phyloP scores from a whole-genome alignment of 2,888 invertebrate genomes.

The Chrysina gloriosa region DNA sequence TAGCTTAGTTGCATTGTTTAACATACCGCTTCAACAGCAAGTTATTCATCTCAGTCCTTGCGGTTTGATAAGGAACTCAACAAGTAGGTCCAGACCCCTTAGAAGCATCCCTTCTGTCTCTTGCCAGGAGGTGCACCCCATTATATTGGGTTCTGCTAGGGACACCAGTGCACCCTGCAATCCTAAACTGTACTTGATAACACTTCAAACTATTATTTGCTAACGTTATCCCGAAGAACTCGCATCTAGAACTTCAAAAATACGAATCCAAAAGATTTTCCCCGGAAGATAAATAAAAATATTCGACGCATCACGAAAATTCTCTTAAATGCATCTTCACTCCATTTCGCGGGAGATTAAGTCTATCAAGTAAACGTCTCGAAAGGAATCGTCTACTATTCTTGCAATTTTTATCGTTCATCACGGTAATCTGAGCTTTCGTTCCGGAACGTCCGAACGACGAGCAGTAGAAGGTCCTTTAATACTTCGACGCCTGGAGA shows the following conservation, averaged over 20 bases:
- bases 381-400: slow-evolving; percentile 6
- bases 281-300: not conserved
- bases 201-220: too few species aligned
- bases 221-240: too few species aligned
- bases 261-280: not conserved
- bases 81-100: too few species aligned
- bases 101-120: too few species aligned
- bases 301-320: not conserved
- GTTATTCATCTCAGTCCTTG: too few species aligned
- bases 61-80: too few species aligned
- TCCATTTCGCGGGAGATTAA: slow-evolving; percentile 25
- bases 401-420: slow-evolving; percentile 16
- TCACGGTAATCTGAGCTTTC: slow-evolving; percentile 28
- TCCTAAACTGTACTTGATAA: too few species aligned
- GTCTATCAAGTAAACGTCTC: slow-evolving; percentile 19
- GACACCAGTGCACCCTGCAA: too few species aligned
- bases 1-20: too few species aligned
- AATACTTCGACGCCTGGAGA: not conserved
- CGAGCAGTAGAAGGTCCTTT: not conserved
- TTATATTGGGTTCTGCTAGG: too few species aligned
- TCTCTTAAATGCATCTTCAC: not conserved
- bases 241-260: not conserved
- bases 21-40: too few species aligned
- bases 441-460: slow-evolving; percentile 6
- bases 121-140: too few species aligned